Conservation (phyloP, 2,888 invertebrate species). For the Drosophila atripex region DNA sequence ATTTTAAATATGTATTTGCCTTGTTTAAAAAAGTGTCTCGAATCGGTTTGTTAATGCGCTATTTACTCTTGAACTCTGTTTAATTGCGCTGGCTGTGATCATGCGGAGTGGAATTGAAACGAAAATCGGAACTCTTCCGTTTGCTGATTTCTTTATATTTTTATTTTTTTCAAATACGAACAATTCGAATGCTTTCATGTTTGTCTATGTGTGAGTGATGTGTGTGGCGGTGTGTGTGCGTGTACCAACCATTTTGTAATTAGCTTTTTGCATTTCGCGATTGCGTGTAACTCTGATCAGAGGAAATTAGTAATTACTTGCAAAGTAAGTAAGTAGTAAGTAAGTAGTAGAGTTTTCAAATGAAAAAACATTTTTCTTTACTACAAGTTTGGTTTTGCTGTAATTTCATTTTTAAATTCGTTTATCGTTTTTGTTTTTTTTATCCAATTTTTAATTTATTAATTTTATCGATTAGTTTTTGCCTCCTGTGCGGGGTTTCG, state of each 20-base stretch:
- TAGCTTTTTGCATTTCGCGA: slow-evolving; percentile 50
- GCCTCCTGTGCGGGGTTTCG: slow-evolving; percentile 47
- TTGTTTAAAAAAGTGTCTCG: slow-evolving; percentile 58
- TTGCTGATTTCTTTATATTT: slow-evolving; percentile 57
- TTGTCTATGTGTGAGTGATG: slow-evolving; percentile 23
- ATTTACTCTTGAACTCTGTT: slow-evolving; percentile 47
- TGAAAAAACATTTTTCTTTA: slow-evolving; percentile 40
- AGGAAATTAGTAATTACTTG: slow-evolving; percentile 60
- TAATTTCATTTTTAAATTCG: slow-evolving; percentile 63
- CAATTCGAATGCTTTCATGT: slow-evolving; percentile 40
- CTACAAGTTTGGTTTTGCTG: slow-evolving; percentile 37
- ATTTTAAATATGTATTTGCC: slow-evolving; percentile 58
- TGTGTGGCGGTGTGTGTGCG: slow-evolving; percentile 38
- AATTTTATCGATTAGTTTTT: slow-evolving; percentile 5
- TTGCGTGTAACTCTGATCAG: slow-evolving; percentile 70
- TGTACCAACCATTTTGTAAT: slow-evolving; percentile 66
- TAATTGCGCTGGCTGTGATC: slow-evolving; percentile 31
- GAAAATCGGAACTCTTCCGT: slow-evolving; percentile 61
- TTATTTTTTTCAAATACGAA: slow-evolving; percentile 62
- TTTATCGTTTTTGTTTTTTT: slow-evolving; percentile 44
- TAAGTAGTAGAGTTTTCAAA: slow-evolving; percentile 50
- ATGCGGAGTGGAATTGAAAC: slow-evolving; percentile 60
- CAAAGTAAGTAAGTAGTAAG: slow-evolving; percentile 54
- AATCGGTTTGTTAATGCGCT: slow-evolving; percentile 51
- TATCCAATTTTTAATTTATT: slow-evolving; percentile 5